Percentiles rank a stretch among this genome's conserved stretches.
Evolutionary conservation across 23 tunicate species (phyloP).

Genomic region (Phallusia fumigata): DNA sequence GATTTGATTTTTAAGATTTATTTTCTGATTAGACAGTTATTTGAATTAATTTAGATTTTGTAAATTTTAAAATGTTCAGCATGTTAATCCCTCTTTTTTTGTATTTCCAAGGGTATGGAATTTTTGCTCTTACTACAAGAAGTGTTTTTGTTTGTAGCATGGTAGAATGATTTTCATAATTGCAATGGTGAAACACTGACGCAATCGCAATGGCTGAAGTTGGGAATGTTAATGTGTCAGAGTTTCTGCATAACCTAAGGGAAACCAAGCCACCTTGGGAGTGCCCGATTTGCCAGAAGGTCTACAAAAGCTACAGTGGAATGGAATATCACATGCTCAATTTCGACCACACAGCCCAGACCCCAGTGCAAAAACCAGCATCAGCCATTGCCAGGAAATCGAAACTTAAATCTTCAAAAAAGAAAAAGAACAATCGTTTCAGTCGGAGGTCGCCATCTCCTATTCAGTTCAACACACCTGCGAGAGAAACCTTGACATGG

Average conservation of each 20-base stretch:
- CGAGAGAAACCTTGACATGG: slow-evolving; percentile 85
- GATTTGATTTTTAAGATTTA: no score
- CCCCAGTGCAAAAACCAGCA: slow-evolving; percentile 44
- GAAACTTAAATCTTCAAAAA: slow-evolving; percentile 52
- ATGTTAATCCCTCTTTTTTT: no score
- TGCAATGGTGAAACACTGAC: not conserved
- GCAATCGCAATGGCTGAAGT: slow-evolving; percentile 11
- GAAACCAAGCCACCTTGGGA: slow-evolving; percentile 86
- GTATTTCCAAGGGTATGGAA: no score
- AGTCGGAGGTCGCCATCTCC: slow-evolving; percentile 70
- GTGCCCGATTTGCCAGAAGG: slow-evolving; percentile 79
- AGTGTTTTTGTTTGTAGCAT: no score
- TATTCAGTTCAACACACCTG: slow-evolving; percentile 50
- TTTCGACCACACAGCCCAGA: slow-evolving; percentile 54
- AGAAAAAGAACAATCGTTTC: slow-evolving; percentile 51
- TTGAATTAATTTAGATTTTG: no score
- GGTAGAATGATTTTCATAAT: not conserved
- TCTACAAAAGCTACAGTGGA: slow-evolving; percentile 67
- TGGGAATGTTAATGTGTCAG: slow-evolving; percentile 38
- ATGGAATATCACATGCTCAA: slow-evolving; percentile 72
- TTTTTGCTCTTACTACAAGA: no score
- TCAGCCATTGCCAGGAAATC: slow-evolving; percentile 33
- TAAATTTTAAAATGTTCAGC: no score
- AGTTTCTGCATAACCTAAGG: slow-evolving; percentile 47
- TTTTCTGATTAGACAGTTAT: no score